Percentiles rank a stretch among this genome's conserved stretches.
phyloP scores from a whole-genome alignment of 2,888 invertebrate species.

The Carterocephalus palaemon region DNA sequence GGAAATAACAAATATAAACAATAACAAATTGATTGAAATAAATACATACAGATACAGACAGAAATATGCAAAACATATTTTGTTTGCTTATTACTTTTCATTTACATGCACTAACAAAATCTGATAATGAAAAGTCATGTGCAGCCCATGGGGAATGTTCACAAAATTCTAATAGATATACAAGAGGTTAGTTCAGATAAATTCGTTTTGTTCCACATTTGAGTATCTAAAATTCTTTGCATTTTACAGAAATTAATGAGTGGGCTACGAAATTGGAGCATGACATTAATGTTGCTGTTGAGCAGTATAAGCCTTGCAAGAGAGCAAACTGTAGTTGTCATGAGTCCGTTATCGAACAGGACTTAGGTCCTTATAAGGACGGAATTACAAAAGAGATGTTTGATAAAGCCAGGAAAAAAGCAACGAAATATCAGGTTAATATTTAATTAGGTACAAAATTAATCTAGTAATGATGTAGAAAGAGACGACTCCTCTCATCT shows the following conservation, averaged over 20 bases:
- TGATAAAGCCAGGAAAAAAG: conserved; percentile 70
- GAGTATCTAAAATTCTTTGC: too few relatives aligned
- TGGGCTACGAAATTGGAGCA: conserved; percentile 46
- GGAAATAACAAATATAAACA: too few relatives aligned
- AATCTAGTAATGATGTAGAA: too few relatives aligned
- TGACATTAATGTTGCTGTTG: conserved; percentile 30
- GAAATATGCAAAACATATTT: too few relatives aligned
- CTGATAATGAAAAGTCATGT: conserved; percentile 28
- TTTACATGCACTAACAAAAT: not conserved
- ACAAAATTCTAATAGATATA: conserved; percentile 34
- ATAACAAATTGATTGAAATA: too few relatives aligned
- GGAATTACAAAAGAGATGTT: conserved; percentile 86
- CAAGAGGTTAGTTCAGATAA: too few relatives aligned
- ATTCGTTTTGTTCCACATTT: too few relatives aligned
- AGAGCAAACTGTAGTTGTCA: conserved; percentile 82
- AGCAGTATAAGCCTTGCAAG: conserved; percentile 77
- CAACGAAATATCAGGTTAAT: conserved; percentile 66
- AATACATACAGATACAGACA: too few relatives aligned
- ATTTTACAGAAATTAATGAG: conserved; percentile 70
- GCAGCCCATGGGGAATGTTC: conserved; percentile 20
- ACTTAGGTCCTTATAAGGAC: conserved; percentile 83
- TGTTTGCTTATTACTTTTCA: too few relatives aligned
- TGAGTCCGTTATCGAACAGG: conserved; percentile 80
- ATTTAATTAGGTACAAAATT: too few relatives aligned
- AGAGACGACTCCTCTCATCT: too few relatives aligned